These are phyloP conservation scores for Xenopus laevis DNA, from an alignment of 2,113 vertebrate species.

Conservation along the genomic window DNA sequence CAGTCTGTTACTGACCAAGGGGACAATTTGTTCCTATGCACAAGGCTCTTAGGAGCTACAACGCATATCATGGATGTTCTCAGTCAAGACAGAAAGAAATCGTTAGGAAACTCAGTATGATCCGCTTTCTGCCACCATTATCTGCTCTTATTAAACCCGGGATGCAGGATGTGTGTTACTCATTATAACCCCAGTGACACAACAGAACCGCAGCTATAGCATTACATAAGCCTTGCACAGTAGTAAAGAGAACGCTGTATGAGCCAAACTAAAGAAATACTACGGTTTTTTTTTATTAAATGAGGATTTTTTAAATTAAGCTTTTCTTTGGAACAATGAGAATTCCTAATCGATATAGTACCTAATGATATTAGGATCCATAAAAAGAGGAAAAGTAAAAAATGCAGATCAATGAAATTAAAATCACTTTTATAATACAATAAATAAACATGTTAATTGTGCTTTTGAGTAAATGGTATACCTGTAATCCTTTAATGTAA, in stretches of 20 bases:
- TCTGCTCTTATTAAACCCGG: slow-evolving; percentile 2
- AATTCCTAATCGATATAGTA: no score
- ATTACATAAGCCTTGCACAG: background rate
- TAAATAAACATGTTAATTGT: no score
- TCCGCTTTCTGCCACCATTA: background rate
- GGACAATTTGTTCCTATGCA: slow-evolving; percentile 35
- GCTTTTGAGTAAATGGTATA: no score
- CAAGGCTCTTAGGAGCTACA: background rate
- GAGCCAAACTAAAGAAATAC: background rate
- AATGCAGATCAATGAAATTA: no score
- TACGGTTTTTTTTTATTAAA: background rate
- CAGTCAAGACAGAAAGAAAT: background rate
- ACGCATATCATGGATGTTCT: slow-evolving; percentile 5
- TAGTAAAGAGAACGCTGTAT: background rate
- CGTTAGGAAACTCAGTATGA: background rate
- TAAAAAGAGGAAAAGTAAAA: no score
- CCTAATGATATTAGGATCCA: no score
- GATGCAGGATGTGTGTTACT: slow-evolving; percentile 28
- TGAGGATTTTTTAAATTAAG: no score
- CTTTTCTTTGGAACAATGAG: no score
- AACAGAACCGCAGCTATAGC: background rate
- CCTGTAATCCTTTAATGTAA: no score
- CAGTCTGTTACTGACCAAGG: background rate
- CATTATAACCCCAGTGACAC: slow-evolving; percentile 13
- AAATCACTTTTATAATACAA: no score